A percentile compares a stretch with the other conserved stretches of the same genome.
Conservation (phyloP, 2,113 vertebrate genomes). For the Pao palembangensis region DNA sequence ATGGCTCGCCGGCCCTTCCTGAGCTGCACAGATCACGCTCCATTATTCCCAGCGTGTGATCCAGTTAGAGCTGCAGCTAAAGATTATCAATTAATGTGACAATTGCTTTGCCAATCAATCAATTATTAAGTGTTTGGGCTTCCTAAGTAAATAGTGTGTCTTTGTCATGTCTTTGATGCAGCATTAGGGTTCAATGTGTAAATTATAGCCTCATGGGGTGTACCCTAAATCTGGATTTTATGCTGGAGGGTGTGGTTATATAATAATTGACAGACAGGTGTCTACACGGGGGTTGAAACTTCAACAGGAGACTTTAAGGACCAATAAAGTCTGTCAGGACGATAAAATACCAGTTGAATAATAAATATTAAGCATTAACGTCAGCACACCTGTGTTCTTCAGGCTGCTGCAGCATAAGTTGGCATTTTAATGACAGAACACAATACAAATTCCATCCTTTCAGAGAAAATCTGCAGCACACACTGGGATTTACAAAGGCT, state of each 20-base stretch:
- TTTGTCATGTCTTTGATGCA: too few species aligned
- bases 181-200: too few species aligned
- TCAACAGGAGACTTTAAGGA: too few species aligned
- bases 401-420: constrained; percentile 3
- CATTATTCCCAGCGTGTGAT: constrained; percentile 14
- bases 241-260: too few species aligned
- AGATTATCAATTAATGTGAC: not conserved
- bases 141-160: not conserved
- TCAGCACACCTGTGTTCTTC: not conserved
- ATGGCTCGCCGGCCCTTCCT: constrained; percentile 7
- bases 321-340: too few species aligned
- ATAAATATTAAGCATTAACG: too few species aligned
- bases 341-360: too few species aligned
- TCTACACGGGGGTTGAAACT: too few species aligned
- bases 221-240: too few species aligned
- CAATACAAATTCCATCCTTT: constrained; percentile 11
- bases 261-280: too few species aligned
- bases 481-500: constrained; percentile 26
- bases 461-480: constrained; percentile 14
- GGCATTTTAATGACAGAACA: constrained; percentile 34
- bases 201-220: too few species aligned
- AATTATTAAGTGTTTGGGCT: not conserved
- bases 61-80: not conserved
- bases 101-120: not conserved
- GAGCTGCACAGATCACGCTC: not conserved